phyloP scores from a whole-genome alignment of 2,888 invertebrate genomes.

The Acanthococcus lagerstroemiae region DNA sequence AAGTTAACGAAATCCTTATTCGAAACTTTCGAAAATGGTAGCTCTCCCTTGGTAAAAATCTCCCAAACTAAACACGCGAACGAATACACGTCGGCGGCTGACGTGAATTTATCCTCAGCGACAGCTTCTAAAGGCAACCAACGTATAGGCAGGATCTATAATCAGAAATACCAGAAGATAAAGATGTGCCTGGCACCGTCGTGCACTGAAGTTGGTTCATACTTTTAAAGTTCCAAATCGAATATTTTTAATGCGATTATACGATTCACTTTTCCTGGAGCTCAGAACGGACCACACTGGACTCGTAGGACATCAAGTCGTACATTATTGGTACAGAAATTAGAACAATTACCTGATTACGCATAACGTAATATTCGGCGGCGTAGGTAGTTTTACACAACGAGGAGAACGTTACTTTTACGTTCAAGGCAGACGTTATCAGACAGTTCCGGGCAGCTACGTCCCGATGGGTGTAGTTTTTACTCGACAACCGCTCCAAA shows the following conservation, averaged over 20 bases:
- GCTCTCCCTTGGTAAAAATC: slow-evolving; percentile 65
- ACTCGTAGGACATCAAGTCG: too few relatives aligned
- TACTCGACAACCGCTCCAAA: slow-evolving; percentile 65
- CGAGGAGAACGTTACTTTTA: slow-evolving; percentile 73
- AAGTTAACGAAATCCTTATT: slow-evolving; percentile 62
- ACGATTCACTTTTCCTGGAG: too few relatives aligned
- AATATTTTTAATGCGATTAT: too few relatives aligned
- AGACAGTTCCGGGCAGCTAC: slow-evolving; percentile 85
- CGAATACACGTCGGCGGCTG: slow-evolving; percentile 87
- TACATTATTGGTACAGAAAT: background rate
- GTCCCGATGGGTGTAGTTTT: slow-evolving; percentile 77
- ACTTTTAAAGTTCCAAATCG: too few relatives aligned
- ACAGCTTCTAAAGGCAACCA: slow-evolving; percentile 88
- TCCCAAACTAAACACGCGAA: slow-evolving; percentile 86
- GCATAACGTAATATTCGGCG: slow-evolving; percentile 73
- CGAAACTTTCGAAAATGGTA: slow-evolving; percentile 63
- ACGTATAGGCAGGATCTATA: slow-evolving; percentile 68
- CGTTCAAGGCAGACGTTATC: slow-evolving; percentile 66
- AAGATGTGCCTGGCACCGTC: too few relatives aligned
- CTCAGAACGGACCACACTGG: too few relatives aligned
- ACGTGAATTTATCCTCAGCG: slow-evolving; percentile 79
- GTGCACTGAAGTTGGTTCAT: too few relatives aligned
- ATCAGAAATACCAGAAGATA: slow-evolving; percentile 21
- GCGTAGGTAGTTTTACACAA: slow-evolving; percentile 76
- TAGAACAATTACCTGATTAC: slow-evolving; percentile 53